Evolutionary conservation across 2,113 vertebrate species (phyloP), one percentile per base, ranked within the genome.

Genomic region (Pelvicachromis taeniatus): DNA sequence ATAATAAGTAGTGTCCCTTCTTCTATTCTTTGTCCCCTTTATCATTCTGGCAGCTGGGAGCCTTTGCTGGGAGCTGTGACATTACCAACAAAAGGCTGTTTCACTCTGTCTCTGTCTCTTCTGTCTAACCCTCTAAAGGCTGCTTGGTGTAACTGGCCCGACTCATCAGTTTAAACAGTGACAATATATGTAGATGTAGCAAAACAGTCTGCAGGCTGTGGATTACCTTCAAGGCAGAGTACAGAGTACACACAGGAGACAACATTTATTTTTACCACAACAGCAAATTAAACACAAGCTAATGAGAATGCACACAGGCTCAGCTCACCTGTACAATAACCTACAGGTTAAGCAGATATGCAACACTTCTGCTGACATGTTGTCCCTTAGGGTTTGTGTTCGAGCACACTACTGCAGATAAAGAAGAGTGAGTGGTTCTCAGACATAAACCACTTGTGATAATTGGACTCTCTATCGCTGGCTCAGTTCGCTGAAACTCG

Each of bases 81-180:
- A 77, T 83, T 63, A 86, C 38, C 9, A 59, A 26, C 54, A 42
- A 86, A 89, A 87, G 31, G 55, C 17, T 29, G 1, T 53, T 59
- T 84, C 40, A 11, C 54, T 68, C 33, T 48, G 17, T 78, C 55
- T 79, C 40, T 10, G 7, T 73, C 14, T 58, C 48, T 63, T 85
- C 13, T 83, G 29, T 75, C 68, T 52, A 12, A 75, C 45, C 26
- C 9, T 52, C 53, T 58, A n/a, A 55, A 70, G 82, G 68, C 63
- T 56, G 23, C 59, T 13, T 9, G 10, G 7, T 73, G 70, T 81
- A 79, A 84, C 87, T 82, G 83, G 40, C 78, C 31, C 88, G 91
- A 87, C 86, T 92, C 82, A 89, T 89, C 81, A 31, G 7, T 87
- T 81, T 68, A 48, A 86, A 31, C 42, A 48, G 13, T 50, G 65